Conservation (phyloP, 1,140 invertebrate species). For the Branchinecta lynchi region DNA sequence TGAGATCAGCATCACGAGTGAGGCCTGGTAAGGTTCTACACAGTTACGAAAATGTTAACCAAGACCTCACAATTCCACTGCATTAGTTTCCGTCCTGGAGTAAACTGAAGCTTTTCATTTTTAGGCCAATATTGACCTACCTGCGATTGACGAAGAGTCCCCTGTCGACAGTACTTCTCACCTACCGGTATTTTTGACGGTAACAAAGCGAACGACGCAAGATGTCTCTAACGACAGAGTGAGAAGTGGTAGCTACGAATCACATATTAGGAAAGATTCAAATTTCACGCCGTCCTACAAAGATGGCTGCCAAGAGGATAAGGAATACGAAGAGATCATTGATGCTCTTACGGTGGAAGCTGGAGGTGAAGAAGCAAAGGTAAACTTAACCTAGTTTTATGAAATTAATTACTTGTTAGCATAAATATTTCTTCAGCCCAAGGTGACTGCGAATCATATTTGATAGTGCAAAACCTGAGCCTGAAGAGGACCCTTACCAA, state of each 20-base stretch:
- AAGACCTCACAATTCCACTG: too few relatives aligned
- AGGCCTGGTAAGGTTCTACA: too few relatives aligned
- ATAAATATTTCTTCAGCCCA: too few relatives aligned
- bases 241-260: not conserved
- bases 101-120: not conserved
- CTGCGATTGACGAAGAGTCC: slow-evolving; percentile 8
- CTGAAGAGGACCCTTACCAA: too few relatives aligned
- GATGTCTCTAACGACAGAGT: not conserved
- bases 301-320: not conserved
- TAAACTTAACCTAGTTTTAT: not conserved
- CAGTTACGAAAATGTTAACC: too few relatives aligned
- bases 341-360: not conserved
- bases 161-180: not conserved
- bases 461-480: too few relatives aligned
- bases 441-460: too few relatives aligned
- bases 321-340: not conserved
- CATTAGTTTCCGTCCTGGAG: too few relatives aligned
- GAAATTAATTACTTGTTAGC: too few relatives aligned
- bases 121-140: slow-evolving; percentile 6
- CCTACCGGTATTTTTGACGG: not conserved
- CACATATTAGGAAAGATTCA: not conserved
- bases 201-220: not conserved
- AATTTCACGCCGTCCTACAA: not conserved
- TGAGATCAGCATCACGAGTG: too few relatives aligned
- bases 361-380: not conserved